These are phyloP conservation scores for Sylvilagus bachmani DNA, from an alignment of 2,113 vertebrate genomes.

Conservation along the genomic window DNA sequence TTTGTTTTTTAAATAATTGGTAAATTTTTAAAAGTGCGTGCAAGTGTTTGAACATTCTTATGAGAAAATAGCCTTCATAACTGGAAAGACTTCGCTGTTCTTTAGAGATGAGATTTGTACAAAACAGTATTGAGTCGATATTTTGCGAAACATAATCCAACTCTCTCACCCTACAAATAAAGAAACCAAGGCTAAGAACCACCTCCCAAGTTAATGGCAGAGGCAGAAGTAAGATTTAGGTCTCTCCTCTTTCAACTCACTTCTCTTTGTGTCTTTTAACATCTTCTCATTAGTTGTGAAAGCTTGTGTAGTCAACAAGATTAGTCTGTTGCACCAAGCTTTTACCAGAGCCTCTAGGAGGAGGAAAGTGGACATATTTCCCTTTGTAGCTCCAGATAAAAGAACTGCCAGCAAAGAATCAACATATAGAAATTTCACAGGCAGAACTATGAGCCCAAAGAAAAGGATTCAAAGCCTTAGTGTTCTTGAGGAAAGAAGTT, in stretches of 20 bases:
- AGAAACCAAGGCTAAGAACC: not conserved
- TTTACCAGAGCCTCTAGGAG: not conserved
- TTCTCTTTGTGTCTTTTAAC: not conserved
- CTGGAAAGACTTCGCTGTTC: slow-evolving; percentile 48
- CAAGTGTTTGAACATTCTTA: slow-evolving; percentile 34
- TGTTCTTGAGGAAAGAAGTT: slow-evolving; percentile 26
- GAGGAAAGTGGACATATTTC: slow-evolving; percentile 6
- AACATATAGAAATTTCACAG: slow-evolving; percentile 35
- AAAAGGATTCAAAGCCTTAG: not conserved
- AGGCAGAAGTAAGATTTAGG: not conserved
- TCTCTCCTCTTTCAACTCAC: not conserved
- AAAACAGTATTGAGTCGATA: not conserved
- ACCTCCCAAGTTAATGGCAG: not conserved
- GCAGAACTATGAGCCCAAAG: not conserved
- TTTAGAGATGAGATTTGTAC: not conserved
- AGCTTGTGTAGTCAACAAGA: not conserved
- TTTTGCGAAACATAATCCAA: slow-evolving; percentile 17
- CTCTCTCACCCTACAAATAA: slow-evolving; percentile 36
- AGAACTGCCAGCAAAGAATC: slow-evolving; percentile 11
- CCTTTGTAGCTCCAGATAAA: not conserved
- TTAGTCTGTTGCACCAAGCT: slow-evolving; percentile 9
- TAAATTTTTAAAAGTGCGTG: not conserved
- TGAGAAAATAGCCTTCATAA: slow-evolving; percentile 32
- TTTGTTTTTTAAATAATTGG: slow-evolving; percentile 32
- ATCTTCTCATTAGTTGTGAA: slow-evolving; percentile 24